Evolutionary conservation across 2,113 vertebrate species (phyloP).

Genomic region (Genyomyrus donnyi): DNA sequence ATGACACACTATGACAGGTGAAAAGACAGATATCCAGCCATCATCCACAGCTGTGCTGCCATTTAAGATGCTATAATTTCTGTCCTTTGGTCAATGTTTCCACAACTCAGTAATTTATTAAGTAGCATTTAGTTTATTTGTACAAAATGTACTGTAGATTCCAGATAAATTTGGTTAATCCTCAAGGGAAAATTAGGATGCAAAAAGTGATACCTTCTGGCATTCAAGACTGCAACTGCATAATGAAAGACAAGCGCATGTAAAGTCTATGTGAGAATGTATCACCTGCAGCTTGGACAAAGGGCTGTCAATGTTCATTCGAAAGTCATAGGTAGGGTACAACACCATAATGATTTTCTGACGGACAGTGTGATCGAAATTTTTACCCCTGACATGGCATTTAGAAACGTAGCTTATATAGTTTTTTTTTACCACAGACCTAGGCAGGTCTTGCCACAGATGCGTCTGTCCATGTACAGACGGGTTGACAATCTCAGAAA

Average conservation of each 20-base stretch:
- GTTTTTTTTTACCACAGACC: background rate
- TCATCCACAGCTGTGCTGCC: background rate
- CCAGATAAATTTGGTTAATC: background rate
- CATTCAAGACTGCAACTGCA: background rate
- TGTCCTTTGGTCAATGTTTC: background rate
- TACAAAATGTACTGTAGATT: background rate
- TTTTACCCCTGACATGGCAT: background rate
- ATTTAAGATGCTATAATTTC: background rate
- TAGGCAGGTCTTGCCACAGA: background rate
- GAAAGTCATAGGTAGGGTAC: background rate
- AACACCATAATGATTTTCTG: background rate
- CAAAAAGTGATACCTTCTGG: background rate
- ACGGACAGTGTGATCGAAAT: background rate
- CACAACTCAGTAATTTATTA: background rate
- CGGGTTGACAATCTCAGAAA: background rate
- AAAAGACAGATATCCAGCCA: background rate
- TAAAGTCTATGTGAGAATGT: background rate
- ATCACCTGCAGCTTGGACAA: background rate
- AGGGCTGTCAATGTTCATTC: background rate
- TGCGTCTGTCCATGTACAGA: background rate
- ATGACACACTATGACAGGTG: background rate
- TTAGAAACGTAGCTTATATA: background rate
- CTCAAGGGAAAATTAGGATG: background rate
- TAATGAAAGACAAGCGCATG: background rate
- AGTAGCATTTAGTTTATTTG: background rate